Evolutionary conservation across 2,888 invertebrate genomes (phyloP), one percentile per base, ranked within the genome.

Genomic region (Eledona agricola): DNA sequence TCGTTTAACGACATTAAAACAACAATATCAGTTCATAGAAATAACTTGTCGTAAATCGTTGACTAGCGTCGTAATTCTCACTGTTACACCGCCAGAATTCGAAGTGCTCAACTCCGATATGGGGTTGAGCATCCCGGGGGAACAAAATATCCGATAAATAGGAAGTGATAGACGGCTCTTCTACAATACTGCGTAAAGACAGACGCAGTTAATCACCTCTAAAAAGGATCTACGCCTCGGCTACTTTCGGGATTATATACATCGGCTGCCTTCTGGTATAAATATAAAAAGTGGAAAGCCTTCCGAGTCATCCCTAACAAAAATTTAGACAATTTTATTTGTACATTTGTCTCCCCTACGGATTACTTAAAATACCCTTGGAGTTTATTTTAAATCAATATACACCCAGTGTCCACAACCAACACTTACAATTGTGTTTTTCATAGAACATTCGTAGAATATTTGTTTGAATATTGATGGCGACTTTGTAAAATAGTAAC

Each of bases 181-280:
- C 57, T 57, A 60, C 60, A 58, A 60, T 60, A 56, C 58, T 56
- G 53, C 54, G 47, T 57, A 62, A 51, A 60, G 58, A 60, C 58
- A 55, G 57, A 59, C 52, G 55, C 62, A 58, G 59, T 62, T 62
- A 62, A 62, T 62, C 62, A 62, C 62, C 55, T 57, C 60, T 58
- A 60, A 62, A 59, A 62, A 59, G 59, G 60, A 62, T 59, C 56
- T 52, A 57, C 56, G 56, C 58, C 50, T 43, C 51, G 51, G 59
- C 57, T 56, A 59, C 61, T 58, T 61, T 57, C 51, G 49, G 57
- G 53, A 57, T 56, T 56, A 61, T 59, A 61, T 55, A 61, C 43
- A 37, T 45, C 37, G 32, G 37, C 47, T 47, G 37, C 16, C 22
- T 22, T 7, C 15, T 47, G 37, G 37, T 35, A 47, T 37, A 37